phyloP scores from a whole-genome alignment of 2,113 vertebrate genomes.

The Malaclemys terrapin region DNA sequence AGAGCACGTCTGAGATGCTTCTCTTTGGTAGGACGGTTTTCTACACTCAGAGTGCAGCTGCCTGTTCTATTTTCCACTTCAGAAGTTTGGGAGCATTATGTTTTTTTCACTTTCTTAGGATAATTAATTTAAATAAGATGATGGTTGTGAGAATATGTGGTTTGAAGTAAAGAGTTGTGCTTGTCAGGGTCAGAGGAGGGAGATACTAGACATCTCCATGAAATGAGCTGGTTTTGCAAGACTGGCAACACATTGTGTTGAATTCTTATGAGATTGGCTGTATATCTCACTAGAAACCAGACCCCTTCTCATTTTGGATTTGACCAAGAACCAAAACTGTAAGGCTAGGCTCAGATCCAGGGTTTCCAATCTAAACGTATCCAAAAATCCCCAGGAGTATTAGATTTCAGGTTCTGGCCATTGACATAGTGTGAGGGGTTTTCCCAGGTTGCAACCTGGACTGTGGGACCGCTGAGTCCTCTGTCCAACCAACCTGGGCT shows the following conservation, averaged over 20 bases:
- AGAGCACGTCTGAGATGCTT: neutral
- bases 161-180: neutral
- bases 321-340: neutral
- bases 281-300: neutral
- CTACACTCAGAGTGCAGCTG: neutral
- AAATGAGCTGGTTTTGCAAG: neutral
- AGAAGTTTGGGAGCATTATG: neutral
- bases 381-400: neutral
- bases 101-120: neutral
- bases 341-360: neutral
- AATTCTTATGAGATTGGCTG: neutral
- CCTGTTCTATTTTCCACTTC: neutral
- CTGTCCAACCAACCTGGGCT: too few species aligned
- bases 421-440: neutral
- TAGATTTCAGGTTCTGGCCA: neutral
- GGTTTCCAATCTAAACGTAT: neutral
- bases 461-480: neutral
- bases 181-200: neutral
- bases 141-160: neutral
- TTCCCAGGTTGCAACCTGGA: neutral
- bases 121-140: conserved; percentile 22
- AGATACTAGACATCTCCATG: neutral
- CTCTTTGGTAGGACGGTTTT: neutral
- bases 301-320: neutral
- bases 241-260: neutral